Evolutionary conservation across 2,888 invertebrate species (phyloP).

Genomic region (Carabus problematicus): DNA sequence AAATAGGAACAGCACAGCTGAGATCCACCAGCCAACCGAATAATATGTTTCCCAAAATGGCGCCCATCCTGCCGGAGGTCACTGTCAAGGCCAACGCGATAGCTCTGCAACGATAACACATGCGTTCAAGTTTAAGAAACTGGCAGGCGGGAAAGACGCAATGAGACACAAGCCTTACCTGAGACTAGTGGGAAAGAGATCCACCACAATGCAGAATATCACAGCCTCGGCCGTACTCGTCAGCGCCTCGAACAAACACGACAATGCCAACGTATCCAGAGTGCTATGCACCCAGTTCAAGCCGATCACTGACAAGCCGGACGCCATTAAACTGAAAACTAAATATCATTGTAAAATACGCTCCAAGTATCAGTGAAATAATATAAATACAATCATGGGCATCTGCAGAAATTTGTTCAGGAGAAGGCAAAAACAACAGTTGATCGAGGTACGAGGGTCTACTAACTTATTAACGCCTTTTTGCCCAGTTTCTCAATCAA

Average conservation of each 20-base stretch:
- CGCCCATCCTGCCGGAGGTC: conserved; percentile 66
- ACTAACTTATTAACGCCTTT: conserved; percentile 65
- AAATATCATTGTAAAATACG: conserved; percentile 45
- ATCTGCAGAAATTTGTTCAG: too few relatives aligned
- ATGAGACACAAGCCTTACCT: conserved; percentile 46
- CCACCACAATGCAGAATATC: conserved; percentile 67
- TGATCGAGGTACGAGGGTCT: conserved; percentile 7
- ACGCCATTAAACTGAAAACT: conserved; percentile 66
- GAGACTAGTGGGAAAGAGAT: conserved; percentile 65
- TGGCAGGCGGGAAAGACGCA: neutral
- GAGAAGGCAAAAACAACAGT: too few relatives aligned
- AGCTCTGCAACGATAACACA: conserved; percentile 57
- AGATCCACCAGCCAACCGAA: conserved; percentile 66
- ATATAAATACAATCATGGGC: too few relatives aligned
- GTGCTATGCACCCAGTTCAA: conserved; percentile 65
- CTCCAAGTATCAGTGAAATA: neutral
- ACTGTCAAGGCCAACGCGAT: conserved; percentile 68
- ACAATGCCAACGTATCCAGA: conserved; percentile 63
- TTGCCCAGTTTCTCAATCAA: conserved; percentile 67
- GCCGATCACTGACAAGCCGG: conserved; percentile 64
- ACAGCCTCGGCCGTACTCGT: conserved; percentile 69
- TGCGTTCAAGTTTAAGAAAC: neutral
- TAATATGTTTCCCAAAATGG: conserved; percentile 66
- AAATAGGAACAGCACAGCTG: conserved; percentile 66
- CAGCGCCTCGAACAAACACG: conserved; percentile 67